Percentiles rank a stretch among this genome's conserved stretches.
phyloP scores from a whole-genome alignment of 1,140 invertebrate species.

The Drosophila triauraria region DNA sequence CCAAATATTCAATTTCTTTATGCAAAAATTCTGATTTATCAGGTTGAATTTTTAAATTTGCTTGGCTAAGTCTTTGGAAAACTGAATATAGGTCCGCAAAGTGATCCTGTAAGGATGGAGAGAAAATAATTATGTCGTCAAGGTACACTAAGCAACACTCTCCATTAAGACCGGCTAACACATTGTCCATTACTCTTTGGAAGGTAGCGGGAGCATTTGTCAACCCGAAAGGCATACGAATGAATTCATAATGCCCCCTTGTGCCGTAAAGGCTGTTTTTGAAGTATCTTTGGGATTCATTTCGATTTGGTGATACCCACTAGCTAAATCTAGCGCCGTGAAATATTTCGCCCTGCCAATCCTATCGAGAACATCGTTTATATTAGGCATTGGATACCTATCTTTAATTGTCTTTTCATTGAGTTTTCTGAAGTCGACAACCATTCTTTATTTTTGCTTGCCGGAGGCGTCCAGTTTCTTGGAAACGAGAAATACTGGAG shows the following conservation, averaged over 20 bases:
- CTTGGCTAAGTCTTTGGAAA: not conserved
- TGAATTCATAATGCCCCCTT: slow-evolving; percentile 2
- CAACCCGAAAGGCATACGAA: slow-evolving; percentile 49
- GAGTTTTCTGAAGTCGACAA: slow-evolving; percentile 25
- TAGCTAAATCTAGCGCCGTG: slow-evolving; percentile 81
- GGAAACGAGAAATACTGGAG: slow-evolving; percentile 8
- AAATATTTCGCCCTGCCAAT: slow-evolving; percentile 84
- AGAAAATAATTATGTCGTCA: slow-evolving; percentile 54
- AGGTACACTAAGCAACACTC: slow-evolving; percentile 47
- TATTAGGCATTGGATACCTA: slow-evolving; percentile 84
- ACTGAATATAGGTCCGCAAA: slow-evolving; percentile 8
- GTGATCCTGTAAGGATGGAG: slow-evolving; percentile 72
- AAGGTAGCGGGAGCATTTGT: slow-evolving; percentile 34
- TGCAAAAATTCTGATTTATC: slow-evolving; percentile 5
- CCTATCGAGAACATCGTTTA: slow-evolving; percentile 85
- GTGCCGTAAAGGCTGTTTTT: not conserved
- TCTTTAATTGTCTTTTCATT: slow-evolving; percentile 78
- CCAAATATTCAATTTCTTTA: slow-evolving; percentile 45
- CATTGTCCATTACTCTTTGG: slow-evolving; percentile 12
- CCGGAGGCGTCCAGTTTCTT: slow-evolving; percentile 43
- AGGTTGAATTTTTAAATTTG: not conserved
- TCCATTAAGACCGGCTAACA: slow-evolving; percentile 34
- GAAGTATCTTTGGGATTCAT: slow-evolving; percentile 85
- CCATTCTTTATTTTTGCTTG: slow-evolving; percentile 66
- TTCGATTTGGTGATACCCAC: slow-evolving; percentile 86